Conservation (phyloP, 1,140 invertebrate species). For the Drosophila bocqueti region DNA sequence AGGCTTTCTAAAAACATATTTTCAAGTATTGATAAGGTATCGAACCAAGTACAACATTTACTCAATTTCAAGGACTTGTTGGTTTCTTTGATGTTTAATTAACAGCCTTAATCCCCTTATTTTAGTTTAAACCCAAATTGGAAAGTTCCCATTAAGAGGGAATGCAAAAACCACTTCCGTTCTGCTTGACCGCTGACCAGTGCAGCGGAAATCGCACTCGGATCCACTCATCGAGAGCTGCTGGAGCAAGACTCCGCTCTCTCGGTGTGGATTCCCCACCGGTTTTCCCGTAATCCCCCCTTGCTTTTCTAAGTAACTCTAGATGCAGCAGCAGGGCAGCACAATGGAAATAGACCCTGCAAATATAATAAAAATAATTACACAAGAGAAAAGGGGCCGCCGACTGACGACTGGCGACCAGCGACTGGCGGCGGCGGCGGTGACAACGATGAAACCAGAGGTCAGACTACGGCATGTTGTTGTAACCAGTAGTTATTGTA, state of each 20-base stretch:
- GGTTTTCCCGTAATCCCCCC: neutral
- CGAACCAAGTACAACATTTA: neutral
- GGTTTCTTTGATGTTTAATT: neutral
- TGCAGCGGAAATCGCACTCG: slow-evolving; percentile 71
- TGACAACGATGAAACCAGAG: slow-evolving; percentile 62
- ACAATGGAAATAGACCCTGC: slow-evolving; percentile 52
- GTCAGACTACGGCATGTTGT: slow-evolving; percentile 68
- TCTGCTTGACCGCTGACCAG: slow-evolving; percentile 58
- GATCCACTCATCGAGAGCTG: slow-evolving; percentile 22
- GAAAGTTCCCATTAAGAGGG: slow-evolving; percentile 12
- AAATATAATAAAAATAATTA: slow-evolving; percentile 81
- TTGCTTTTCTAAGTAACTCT: slow-evolving; percentile 52
- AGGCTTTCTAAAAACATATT: neutral
- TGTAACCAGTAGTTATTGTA: slow-evolving; percentile 23
- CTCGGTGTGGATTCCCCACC: slow-evolving; percentile 36
- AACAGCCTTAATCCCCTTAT: neutral
- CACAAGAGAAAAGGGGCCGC: slow-evolving; percentile 65
- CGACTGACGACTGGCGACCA: slow-evolving; percentile 30
- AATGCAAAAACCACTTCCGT: slow-evolving; percentile 71
- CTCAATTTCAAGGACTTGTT: neutral
- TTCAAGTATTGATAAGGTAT: neutral
- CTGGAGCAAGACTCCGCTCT: slow-evolving; percentile 21
- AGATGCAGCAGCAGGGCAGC: slow-evolving; percentile 46
- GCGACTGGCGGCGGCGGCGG: neutral
- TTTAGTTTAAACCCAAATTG: slow-evolving; percentile 7